These are phyloP conservation scores for Varecia variegata DNA, from an alignment of 2,797 vertebrate species.

Conservation along the genomic window DNA sequence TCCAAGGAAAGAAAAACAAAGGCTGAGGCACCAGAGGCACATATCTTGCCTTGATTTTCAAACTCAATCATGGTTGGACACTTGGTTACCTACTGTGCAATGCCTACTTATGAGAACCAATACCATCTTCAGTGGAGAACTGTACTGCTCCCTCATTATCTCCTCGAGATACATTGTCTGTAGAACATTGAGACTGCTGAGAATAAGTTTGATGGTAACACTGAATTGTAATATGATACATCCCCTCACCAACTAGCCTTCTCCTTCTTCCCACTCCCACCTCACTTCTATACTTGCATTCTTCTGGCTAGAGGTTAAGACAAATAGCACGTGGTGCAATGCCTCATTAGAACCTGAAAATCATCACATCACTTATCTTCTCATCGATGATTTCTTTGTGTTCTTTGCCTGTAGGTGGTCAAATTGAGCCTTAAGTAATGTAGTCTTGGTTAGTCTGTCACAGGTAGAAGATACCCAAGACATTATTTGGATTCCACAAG, in stretches of 20 bases:
- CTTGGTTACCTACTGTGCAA: neutral
- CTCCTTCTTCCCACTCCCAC: neutral
- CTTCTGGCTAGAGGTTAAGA: neutral
- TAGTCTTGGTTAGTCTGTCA: neutral
- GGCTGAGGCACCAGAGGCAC: neutral
- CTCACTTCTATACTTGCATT: neutral
- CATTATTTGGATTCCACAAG: neutral
- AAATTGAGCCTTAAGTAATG: neutral
- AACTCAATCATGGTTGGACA: neutral
- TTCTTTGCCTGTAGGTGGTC: neutral
- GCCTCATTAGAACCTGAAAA: neutral
- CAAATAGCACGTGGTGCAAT: neutral
- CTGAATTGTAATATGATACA: neutral
- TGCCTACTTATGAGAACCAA: neutral
- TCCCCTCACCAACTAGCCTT: neutral
- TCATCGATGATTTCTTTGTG: neutral
- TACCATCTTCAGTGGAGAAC: neutral
- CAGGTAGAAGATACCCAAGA: neutral
- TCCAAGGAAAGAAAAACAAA: neutral
- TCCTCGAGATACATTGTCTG: neutral
- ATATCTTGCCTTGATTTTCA: neutral
- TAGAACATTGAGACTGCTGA: neutral
- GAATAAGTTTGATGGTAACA: neutral
- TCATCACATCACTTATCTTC: neutral
- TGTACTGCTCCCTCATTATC: neutral